These are phyloP conservation scores for Artibeus lituratus DNA, from an alignment of 2,797 vertebrate species.

Conservation along the genomic window DNA sequence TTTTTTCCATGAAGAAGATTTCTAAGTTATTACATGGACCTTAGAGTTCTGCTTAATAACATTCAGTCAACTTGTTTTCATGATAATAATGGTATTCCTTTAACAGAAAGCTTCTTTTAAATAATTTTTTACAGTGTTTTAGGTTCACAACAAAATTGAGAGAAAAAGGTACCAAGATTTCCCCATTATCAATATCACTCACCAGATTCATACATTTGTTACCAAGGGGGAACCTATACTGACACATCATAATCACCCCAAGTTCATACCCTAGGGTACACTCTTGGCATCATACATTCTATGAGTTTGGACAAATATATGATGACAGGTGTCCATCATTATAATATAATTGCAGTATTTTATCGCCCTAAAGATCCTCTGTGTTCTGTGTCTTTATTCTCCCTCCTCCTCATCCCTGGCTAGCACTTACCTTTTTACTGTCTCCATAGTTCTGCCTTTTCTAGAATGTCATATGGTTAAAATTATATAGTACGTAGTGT, in stretches of 20 bases:
- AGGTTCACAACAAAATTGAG: not conserved
- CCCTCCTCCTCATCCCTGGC: not conserved
- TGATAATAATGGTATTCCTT: slow-evolving; percentile 2
- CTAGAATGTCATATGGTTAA: not conserved
- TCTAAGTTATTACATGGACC: not conserved
- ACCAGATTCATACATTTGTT: not conserved
- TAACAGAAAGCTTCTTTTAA: not conserved
- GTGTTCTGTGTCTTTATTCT: not conserved
- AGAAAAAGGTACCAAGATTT: not conserved
- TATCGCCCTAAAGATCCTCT: not conserved
- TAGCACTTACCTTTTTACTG: not conserved
- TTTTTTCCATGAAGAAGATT: not conserved
- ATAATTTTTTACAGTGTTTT: not conserved
- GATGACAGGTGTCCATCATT: not conserved
- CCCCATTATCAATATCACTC: not conserved
- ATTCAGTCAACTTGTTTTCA: not conserved
- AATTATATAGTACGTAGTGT: not conserved
- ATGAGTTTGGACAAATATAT: not conserved
- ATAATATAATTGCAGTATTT: not conserved
- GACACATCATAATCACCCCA: not conserved
- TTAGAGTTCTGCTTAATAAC: not conserved
- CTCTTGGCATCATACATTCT: not conserved
- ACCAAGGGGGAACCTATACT: not conserved
- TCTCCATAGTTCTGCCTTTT: not conserved
- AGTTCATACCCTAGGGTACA: not conserved